These are phyloP conservation scores for Sylvia atricapilla DNA, from an alignment of 2,113 vertebrate species.

Conservation along the genomic window DNA sequence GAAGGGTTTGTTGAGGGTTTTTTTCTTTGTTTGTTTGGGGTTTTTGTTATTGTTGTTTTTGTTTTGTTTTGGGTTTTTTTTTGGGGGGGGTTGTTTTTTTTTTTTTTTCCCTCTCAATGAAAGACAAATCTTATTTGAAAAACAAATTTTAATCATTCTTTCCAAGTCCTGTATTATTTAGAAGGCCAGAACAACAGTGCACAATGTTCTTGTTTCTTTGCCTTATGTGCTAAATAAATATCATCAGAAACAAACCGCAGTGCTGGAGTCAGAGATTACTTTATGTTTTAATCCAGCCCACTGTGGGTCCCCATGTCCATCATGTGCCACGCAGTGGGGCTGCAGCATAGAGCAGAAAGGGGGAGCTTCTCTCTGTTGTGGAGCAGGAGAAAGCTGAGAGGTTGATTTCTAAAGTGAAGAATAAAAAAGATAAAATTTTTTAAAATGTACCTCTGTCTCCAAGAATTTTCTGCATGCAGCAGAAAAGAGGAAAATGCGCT, in stretches of 20 bases:
- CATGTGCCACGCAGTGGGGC: fast-evolving
- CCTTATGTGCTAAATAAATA: background rate
- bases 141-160: background rate
- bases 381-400: background rate
- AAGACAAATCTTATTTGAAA: background rate
- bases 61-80: background rate
- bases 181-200: background rate
- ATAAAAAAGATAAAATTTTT: background rate
- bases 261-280: background rate
- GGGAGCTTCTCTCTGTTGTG: background rate
- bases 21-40: too few species aligned
- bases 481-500: conserved; percentile 29
- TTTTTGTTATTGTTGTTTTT: too few species aligned
- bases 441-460: background rate
- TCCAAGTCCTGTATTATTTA: background rate
- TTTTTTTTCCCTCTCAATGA: background rate
- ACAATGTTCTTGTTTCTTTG: background rate
- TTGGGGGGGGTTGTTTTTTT: too few species aligned
- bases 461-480: background rate
- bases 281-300: background rate
- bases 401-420: background rate
- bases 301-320: too few species aligned
- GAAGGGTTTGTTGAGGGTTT: background rate
- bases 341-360: background rate
- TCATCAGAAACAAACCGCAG: background rate